Conservation (phyloP, 2,797 vertebrate species). For the Pteropus rufus region DNA sequence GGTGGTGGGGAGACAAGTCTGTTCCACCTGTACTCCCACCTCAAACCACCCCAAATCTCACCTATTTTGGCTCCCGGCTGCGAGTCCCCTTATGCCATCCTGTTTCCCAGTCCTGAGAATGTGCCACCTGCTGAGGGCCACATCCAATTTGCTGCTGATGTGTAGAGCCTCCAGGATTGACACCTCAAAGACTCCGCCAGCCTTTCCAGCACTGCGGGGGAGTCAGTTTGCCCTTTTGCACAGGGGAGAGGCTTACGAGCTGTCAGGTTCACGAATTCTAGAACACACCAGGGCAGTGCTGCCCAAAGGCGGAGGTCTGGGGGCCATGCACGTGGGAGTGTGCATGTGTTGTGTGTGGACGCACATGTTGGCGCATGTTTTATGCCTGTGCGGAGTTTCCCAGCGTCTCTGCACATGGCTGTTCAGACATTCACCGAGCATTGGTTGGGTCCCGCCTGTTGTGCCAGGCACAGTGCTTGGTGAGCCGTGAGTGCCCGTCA, state of each 20-base stretch:
- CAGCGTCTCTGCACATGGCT: rapidly evolving
- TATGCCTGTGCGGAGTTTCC: not conserved
- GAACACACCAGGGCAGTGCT: rapidly evolving
- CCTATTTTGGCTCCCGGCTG: not conserved
- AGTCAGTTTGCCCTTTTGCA: rapidly evolving
- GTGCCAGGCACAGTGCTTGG: too few species aligned
- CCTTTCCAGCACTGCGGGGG: rapidly evolving
- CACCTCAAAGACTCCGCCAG: not conserved
- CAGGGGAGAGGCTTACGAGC: not conserved
- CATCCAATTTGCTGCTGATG: not conserved
- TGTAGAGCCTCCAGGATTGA: not conserved
- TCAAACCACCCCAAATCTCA: not conserved
- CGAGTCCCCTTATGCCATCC: not conserved
- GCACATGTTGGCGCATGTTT: rapidly evolving
- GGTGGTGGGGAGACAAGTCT: not conserved
- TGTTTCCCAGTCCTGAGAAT: not conserved
- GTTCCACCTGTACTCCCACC: not conserved
- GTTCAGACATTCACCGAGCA: rapidly evolving
- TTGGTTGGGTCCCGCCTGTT: not conserved
- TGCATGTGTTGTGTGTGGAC: not conserved
- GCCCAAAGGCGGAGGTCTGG: not conserved
- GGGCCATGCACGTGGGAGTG: rapidly evolving
- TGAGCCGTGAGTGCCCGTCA: not conserved
- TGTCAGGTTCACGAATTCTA: not conserved
- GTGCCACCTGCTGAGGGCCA: not conserved